Evolutionary conservation across 2,888 invertebrate genomes (phyloP).

Genomic region (Caenorhabditis sp.): DNA sequence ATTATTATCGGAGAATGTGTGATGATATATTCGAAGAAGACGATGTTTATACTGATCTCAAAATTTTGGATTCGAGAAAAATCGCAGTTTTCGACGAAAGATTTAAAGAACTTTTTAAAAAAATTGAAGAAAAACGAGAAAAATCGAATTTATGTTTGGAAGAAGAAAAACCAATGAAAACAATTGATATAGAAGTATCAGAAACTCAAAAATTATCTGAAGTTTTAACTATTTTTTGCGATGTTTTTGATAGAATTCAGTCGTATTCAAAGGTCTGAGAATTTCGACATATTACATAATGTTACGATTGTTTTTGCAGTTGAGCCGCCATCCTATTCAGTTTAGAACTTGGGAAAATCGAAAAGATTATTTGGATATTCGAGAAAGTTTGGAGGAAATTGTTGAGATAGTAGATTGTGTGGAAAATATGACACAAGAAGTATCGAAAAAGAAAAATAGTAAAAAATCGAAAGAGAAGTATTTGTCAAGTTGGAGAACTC

Average conservation of each 20-base stretch:
- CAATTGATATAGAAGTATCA: conserved; percentile 8
- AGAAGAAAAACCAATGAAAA: not conserved
- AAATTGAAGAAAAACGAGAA: conserved; percentile 4
- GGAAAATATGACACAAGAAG: conserved; percentile 21
- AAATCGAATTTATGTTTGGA: not conserved
- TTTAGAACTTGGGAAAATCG: conserved; percentile 37
- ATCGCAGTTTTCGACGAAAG: conserved; percentile 30
- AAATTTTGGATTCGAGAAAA: conserved; percentile 18
- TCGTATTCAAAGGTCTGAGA: conserved; percentile 34
- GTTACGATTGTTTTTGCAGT: conserved; percentile 1
- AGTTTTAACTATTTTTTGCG: conserved; percentile 48
- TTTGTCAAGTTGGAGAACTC: conserved; percentile 21
- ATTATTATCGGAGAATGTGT: conserved; percentile 34
- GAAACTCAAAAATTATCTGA: conserved; percentile 14
- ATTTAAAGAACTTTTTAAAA: conserved; percentile 13
- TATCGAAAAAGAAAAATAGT: conserved; percentile 2
- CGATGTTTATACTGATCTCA: conserved; percentile 26
- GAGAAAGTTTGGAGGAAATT: conserved; percentile 11
- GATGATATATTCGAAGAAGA: conserved; percentile 47
- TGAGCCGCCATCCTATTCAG: conserved; percentile 20
- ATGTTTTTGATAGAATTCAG: conserved; percentile 53
- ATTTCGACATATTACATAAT: conserved; percentile 2
- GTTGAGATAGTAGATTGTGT: conserved; percentile 31
- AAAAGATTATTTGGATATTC: conserved; percentile 22
- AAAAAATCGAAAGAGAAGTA: conserved; percentile 20